A percentile compares a stretch with the other conserved stretches of the same genome.
Conservation (phyloP, 2,797 vertebrate genomes). For the Microhierax caerulescens region DNA sequence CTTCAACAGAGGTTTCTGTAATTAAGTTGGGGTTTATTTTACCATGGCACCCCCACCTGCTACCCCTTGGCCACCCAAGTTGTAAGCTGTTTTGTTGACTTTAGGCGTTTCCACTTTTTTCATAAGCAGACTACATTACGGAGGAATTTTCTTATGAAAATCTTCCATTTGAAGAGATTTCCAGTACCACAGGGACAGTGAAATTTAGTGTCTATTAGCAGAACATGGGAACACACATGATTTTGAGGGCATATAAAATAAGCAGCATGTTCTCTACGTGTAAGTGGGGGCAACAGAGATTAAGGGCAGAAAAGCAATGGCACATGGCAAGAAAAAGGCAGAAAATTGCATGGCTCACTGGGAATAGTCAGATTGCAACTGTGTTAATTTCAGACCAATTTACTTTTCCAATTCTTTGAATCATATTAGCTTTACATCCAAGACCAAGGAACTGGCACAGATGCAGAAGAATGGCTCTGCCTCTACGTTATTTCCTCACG, state of each 20-base stretch:
- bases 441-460: background rate
- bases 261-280: background rate
- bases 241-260: background rate
- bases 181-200: background rate
- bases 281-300: background rate
- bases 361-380: background rate
- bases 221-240: background rate
- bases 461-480: background rate
- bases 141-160: background rate
- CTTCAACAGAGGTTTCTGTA: background rate
- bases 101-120: background rate
- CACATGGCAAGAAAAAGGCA: background rate
- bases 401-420: background rate
- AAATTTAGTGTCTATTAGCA: background rate
- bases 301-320: background rate
- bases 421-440: background rate
- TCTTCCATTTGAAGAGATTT: conserved; percentile 16
- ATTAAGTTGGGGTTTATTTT: conserved; percentile 18
- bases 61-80: conserved; percentile 35
- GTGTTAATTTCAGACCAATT: conserved; percentile 3
- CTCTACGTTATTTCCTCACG: background rate
- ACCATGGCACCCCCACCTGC: conserved; percentile 22
- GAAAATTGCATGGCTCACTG: background rate
- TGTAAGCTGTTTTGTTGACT: background rate
- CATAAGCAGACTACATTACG: background rate